Conservation (phyloP, 2,888 invertebrate species). For the Pandemis cinnamomeana region DNA sequence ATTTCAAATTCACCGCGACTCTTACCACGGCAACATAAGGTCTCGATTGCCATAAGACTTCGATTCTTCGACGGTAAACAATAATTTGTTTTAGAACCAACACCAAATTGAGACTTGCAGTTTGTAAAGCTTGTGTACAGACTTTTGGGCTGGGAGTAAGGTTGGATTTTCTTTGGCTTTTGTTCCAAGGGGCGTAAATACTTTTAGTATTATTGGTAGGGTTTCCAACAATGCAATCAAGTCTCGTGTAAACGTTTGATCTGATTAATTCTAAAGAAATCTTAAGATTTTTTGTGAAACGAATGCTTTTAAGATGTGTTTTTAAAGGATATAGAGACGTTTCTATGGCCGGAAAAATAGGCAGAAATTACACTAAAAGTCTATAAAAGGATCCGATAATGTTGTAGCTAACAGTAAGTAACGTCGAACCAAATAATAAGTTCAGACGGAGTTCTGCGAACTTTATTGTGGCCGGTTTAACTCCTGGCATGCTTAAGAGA, state of each 20-base stretch:
- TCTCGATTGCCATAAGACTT: not conserved
- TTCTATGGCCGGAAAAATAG: too few species aligned
- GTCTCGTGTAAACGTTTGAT: constrained; percentile 26
- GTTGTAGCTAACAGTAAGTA: too few species aligned
- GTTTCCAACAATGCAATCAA: constrained; percentile 40
- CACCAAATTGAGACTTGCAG: not conserved
- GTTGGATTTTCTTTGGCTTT: not conserved
- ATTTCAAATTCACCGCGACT: not conserved
- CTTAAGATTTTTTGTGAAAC: constrained; percentile 5
- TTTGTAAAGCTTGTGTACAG: not conserved
- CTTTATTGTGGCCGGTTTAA: too few species aligned
- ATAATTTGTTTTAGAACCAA: constrained; percentile 13
- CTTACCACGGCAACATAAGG: not conserved
- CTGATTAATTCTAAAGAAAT: constrained; percentile 30
- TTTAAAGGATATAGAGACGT: too few species aligned
- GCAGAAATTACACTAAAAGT: too few species aligned
- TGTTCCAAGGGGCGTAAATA: not conserved
- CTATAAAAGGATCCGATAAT: too few species aligned
- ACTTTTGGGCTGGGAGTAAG: not conserved
- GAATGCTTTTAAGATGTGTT: not conserved
- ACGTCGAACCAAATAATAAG: too few species aligned
- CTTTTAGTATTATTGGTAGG: constrained; percentile 30
- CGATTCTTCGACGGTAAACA: not conserved
- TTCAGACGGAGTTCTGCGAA: too few species aligned
- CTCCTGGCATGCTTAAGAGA: too few species aligned